phyloP scores from a whole-genome alignment of 2,113 vertebrate genomes.

The cat (Felis catus) region F.catus_Fca126_mat1.0 CM031413.1:153393501-153394000 shows the following conservation, averaged over 20 bases:
- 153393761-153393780: not conserved
- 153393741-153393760: not conserved
- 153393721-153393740: not conserved
- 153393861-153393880: not conserved
- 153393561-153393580: not conserved
- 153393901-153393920: slow-evolving; percentile 9
- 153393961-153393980: not conserved
- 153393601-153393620: not conserved
- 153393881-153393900: not conserved
- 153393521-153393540: not conserved
- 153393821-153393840: not conserved
- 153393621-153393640: not conserved
- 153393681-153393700: not conserved
- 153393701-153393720: not conserved
- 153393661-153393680: not conserved
- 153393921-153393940: not conserved
- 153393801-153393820: not conserved
- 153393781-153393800: not conserved
- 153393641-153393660: not conserved
- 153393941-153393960: not conserved
- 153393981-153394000: not conserved
- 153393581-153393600: not conserved
- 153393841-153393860: no score
- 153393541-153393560: not conserved
- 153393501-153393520: not conserved